Evolutionary conservation across 35 echinoderm and acorn worm genomes (phyloP).

Genomic region (Diadema setosum): DNA sequence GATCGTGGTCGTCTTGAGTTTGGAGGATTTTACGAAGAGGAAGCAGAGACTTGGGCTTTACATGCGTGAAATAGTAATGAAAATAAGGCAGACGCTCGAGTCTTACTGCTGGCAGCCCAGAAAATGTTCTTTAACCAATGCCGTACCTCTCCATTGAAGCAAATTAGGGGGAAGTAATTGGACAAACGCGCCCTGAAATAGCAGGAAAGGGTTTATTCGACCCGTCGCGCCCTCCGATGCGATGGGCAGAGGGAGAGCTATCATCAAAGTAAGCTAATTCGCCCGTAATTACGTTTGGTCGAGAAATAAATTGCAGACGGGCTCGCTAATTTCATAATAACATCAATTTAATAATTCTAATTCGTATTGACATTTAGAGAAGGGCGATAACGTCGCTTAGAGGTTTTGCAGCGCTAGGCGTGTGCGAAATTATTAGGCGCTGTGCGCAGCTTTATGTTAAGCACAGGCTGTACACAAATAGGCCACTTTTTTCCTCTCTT

Average conservation of each 20-base stretch:
- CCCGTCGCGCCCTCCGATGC: not conserved
- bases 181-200: slow-evolving; percentile 28
- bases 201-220: slow-evolving; percentile 17
- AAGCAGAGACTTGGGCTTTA: not conserved
- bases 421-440: slow-evolving; percentile 21
- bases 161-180: slow-evolving; percentile 24
- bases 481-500: too few relatives aligned
- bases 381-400: slow-evolving; percentile 27
- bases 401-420: not conserved
- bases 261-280: slow-evolving; percentile 61
- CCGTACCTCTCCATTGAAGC: not conserved
- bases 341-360: slow-evolving; percentile 75
- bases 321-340: slow-evolving; percentile 82
- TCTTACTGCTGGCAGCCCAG: not conserved
- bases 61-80: slow-evolving; percentile 1
- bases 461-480: too few relatives aligned
- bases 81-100: not conserved
- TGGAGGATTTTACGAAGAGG: not conserved
- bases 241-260: not conserved
- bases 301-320: slow-evolving; percentile 51
- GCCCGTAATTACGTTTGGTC: slow-evolving; percentile 60
- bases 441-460: not conserved
- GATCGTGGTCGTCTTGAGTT: not conserved
- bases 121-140: not conserved
- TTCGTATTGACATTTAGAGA: slow-evolving; percentile 46